Base-by-base conservation (phyloP, 2,113 vertebrate species). In the Pica pica region DNA sequence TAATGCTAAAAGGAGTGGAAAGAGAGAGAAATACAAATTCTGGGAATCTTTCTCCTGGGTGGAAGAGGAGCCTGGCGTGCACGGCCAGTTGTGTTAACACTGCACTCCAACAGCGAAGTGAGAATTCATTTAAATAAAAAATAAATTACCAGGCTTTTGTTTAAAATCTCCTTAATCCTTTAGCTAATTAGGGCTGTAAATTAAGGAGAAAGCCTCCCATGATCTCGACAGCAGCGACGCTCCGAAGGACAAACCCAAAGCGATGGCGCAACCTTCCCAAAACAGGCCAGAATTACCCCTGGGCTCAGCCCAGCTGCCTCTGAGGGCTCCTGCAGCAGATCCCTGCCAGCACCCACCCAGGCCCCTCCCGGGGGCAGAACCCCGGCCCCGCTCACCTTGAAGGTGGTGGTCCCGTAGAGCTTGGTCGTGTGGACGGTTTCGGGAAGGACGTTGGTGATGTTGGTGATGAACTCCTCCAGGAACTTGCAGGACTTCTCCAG, bases 391-490 rank as follows among this genome's bases (percentile, higher is more conserved):
- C 98, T 96, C 82, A 99, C 99, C 99, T 99, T 99, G 87, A 99
- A 99, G 49, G 99, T 99, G 49, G 99, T 99, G 57, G 99, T 99
- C 24, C 99, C 99, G 2, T 99, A 99, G 57, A 99, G 98, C 87
- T 99, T 99, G 41, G 99, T 99, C 2, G 99, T 99, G 87, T 99
- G 99, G 4, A 98, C 98, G 6, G 98, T 98, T 77, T 99, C 99
- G 9, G 99, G 98, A 33, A 99, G 99, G 11, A 99, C 99, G 4
- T 98, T 99, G 77, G 99, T 99, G 97, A 99, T 99, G 96, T 99
- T 99, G 89, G 99, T 99, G 95, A 99, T 99, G 94, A 99, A 99
- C 87, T 99, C 99, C 94, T 99, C 99, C 68, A 99, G 98, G 97
- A 98, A 99, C 64, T 98, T 98, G 97, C 99, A 99, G 80, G 99